Evolutionary conservation across 2,113 vertebrate species (phyloP).

Genomic region (Cariama cristata): DNA sequence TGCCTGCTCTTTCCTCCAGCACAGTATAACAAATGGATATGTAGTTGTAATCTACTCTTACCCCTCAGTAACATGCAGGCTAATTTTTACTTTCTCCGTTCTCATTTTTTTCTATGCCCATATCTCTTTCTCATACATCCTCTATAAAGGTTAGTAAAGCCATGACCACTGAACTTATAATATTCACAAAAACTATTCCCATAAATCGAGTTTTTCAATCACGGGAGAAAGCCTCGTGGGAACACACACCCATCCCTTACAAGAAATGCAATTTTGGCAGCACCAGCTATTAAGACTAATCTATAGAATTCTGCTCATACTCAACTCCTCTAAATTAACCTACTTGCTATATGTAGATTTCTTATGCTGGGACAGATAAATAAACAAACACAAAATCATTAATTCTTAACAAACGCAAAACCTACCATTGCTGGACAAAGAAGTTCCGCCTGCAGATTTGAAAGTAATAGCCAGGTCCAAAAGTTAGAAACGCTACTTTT

Average conservation of each 20-base stretch:
- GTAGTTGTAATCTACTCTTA: not conserved
- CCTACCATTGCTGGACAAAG: not conserved
- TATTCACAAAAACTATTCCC: not conserved
- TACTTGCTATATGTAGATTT: not conserved
- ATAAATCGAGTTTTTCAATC: not conserved
- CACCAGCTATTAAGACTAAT: not conserved
- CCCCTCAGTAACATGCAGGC: too few species aligned
- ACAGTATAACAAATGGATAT: rapidly evolving
- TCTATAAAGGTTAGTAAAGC: not conserved
- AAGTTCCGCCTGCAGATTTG: not conserved
- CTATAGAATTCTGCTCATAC: too few species aligned
- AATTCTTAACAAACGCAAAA: not conserved
- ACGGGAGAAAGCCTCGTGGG: not conserved
- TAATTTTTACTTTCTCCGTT: not conserved
- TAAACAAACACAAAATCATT: not conserved
- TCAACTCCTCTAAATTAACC: not conserved
- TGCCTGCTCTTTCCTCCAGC: not conserved
- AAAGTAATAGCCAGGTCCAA: not conserved
- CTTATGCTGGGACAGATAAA: not conserved
- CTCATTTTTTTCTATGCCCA: not conserved
- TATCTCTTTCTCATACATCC: not conserved
- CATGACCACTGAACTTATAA: not conserved
- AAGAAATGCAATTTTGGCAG: not conserved
- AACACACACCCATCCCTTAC: not conserved
- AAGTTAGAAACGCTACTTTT: not conserved